Conservation (phyloP, 1,140 invertebrate genomes). For the Nymphalis io region DNA sequence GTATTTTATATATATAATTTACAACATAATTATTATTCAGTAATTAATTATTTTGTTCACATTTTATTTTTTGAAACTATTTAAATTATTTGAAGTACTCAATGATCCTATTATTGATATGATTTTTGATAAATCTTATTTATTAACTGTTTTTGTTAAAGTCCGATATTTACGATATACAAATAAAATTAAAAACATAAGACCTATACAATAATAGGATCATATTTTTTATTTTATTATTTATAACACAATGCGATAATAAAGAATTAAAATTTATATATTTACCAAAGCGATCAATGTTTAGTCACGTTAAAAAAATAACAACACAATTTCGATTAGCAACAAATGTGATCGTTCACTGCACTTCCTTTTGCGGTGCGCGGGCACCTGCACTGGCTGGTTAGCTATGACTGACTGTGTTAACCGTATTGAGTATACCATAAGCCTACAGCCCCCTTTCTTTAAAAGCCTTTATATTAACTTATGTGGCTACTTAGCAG, state of each 20-base stretch:
- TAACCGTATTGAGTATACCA: slow-evolving; percentile 10
- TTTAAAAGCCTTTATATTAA: slow-evolving; percentile 6
- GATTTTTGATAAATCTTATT: too few relatives aligned
- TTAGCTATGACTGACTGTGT: slow-evolving; percentile 47
- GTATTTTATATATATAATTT: neutral
- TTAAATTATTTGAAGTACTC: too few relatives aligned
- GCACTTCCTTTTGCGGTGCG: slow-evolving; percentile 59
- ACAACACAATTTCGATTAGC: slow-evolving; percentile 39
- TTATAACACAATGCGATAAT: neutral
- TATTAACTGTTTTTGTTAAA: too few relatives aligned
- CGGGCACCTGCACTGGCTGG: slow-evolving; percentile 39
- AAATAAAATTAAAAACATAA: too few relatives aligned
- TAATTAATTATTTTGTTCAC: neutral
- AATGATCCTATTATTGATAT: too few relatives aligned
- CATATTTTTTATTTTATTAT: too few relatives aligned
- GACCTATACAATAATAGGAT: too few relatives aligned
- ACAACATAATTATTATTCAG: neutral
- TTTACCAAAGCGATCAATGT: slow-evolving; percentile 1
- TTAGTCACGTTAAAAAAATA: slow-evolving; percentile 11
- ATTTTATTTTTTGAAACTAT: neutral
- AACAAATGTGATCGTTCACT: slow-evolving; percentile 50
- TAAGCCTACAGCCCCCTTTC: slow-evolving; percentile 14
- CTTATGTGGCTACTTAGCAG: neutral
- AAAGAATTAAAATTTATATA: neutral
- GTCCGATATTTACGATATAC: too few relatives aligned